Evolutionary conservation across 2,888 invertebrate species (phyloP).

Genomic region (Cheiracanthium punctorium): DNA sequence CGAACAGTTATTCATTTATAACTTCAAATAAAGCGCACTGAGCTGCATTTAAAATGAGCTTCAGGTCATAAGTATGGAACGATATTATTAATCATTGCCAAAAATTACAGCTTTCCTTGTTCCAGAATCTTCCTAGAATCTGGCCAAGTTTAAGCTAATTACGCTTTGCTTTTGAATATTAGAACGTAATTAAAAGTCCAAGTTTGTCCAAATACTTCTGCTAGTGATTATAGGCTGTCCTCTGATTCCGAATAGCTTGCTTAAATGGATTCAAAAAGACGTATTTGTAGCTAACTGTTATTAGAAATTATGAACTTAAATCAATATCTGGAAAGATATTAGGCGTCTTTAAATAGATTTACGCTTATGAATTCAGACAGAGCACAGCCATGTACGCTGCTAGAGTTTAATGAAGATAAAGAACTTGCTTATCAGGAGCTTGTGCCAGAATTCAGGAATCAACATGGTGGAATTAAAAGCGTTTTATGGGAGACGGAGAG

Average conservation of each 20-base stretch:
- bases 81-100: background rate
- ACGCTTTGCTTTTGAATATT: background rate
- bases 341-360: background rate
- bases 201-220: background rate
- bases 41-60: too few relatives aligned
- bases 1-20: too few relatives aligned
- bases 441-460: background rate
- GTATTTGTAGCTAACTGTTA: background rate
- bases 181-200: background rate
- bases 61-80: too few relatives aligned
- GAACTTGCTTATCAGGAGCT: background rate
- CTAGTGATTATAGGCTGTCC: background rate
- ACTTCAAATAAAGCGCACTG: too few relatives aligned
- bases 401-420: background rate
- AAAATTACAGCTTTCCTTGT: background rate
- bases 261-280: background rate
- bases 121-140: background rate
- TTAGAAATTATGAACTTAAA: background rate
- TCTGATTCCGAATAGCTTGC: background rate
- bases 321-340: background rate
- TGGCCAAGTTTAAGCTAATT: background rate
- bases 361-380: background rate
- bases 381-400: too few relatives aligned
- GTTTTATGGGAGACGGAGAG: background rate
- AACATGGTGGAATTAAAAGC: background rate